Percentiles rank a stretch among this genome's conserved stretches.
phyloP scores from a whole-genome alignment of 2,113 vertebrate genomes.

The Turnix velox region DNA sequence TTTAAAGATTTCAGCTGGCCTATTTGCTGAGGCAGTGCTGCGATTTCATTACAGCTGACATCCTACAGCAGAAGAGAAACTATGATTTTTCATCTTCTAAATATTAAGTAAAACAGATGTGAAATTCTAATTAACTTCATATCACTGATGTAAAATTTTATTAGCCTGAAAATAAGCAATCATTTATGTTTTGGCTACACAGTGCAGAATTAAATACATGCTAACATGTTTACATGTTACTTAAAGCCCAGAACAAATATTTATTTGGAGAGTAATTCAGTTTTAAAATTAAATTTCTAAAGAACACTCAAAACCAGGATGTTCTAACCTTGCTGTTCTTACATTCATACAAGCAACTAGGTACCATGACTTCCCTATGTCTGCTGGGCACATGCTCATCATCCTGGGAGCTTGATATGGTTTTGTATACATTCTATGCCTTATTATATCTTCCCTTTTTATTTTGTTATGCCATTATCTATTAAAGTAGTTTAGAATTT shows the following conservation, averaged over 20 bases:
- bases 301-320: background rate
- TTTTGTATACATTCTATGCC: too few relatives aligned
- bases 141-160: background rate
- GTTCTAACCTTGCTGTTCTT: background rate
- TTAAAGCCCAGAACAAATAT: background rate
- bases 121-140: background rate
- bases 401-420: too few relatives aligned
- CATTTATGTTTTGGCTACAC: background rate
- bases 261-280: background rate
- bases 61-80: constrained; percentile 76
- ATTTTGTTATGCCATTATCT: too few relatives aligned
- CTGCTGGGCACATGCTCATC: too few relatives aligned
- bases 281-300: background rate
- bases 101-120: background rate
- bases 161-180: background rate
- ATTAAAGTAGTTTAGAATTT: too few relatives aligned
- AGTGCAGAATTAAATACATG: background rate
- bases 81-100: background rate
- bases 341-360: background rate
- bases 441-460: too few relatives aligned
- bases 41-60: constrained; percentile 96
- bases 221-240: background rate
- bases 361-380: background rate
- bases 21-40: constrained; percentile 87
- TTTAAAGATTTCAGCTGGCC: constrained; percentile 85